A percentile compares a stretch with the other conserved stretches of the same genome.
phyloP scores from a whole-genome alignment of 1,140 invertebrate species.

The Drosophila kohkoa region DNA sequence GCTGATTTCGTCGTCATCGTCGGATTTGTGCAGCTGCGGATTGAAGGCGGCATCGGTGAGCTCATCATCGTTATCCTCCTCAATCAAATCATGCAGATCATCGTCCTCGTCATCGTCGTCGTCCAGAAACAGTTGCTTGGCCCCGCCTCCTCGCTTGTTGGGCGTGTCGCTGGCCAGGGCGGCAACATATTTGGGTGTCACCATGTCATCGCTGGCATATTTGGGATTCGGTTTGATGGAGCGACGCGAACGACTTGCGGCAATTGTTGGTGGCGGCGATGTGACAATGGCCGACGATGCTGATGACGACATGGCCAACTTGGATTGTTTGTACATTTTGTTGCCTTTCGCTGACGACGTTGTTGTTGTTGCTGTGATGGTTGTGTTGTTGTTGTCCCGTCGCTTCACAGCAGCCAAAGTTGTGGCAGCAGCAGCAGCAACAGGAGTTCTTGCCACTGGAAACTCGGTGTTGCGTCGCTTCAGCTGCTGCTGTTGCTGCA shows the following conservation, averaged over 20 bases:
- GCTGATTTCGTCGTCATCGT: constrained; percentile 72
- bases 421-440: too few relatives aligned
- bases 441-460: too few relatives aligned
- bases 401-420: too few relatives aligned
- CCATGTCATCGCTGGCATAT: constrained; percentile 78
- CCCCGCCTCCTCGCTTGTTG: constrained; percentile 7
- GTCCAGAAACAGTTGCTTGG: constrained; percentile 55
- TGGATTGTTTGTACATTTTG: constrained; percentile 65
- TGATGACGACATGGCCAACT: constrained; percentile 16
- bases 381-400: too few relatives aligned
- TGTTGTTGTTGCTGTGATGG: too few relatives aligned
- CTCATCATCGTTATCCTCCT: constrained; percentile 62
- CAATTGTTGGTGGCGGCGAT: constrained; percentile 73
- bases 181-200: constrained; percentile 74
- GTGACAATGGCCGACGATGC: constrained; percentile 18
- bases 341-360: too few relatives aligned
- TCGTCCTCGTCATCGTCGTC: constrained; percentile 50
- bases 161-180: constrained; percentile 22
- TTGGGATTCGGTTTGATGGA: constrained; percentile 84
- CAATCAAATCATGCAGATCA: constrained; percentile 38
- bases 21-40: constrained; percentile 71
- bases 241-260: constrained; percentile 72
- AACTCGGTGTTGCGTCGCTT: neutral
- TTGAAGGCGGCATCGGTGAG: constrained; percentile 65
- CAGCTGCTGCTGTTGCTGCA: neutral